These are phyloP conservation scores for Pseudochirops cupreus DNA, from an alignment of 2,797 vertebrate species.

Conservation along the genomic window DNA sequence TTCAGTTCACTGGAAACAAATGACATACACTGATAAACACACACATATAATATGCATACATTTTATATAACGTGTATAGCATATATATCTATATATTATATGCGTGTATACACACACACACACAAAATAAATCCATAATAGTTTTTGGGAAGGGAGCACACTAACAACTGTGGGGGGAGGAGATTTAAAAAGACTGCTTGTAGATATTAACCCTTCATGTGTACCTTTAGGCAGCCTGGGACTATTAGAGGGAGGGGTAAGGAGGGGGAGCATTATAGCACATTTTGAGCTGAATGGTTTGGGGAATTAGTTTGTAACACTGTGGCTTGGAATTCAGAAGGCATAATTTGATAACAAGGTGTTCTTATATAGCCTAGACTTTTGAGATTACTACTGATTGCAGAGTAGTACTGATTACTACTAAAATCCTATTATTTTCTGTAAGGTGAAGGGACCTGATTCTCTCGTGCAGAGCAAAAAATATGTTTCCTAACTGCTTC, in stretches of 20 bases:
- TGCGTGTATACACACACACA: neutral
- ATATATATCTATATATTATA: no score
- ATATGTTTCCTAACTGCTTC: neutral
- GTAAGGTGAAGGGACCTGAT: rapidly evolving
- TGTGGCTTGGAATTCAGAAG: slow-evolving; percentile 71
- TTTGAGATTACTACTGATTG: slow-evolving; percentile 71
- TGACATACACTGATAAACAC: neutral
- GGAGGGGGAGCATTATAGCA: neutral
- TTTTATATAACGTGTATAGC: no score
- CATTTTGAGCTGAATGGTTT: slow-evolving; percentile 69
- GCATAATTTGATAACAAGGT: slow-evolving; percentile 72
- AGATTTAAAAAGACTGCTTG: neutral
- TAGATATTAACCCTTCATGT: neutral
- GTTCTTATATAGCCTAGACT: slow-evolving; percentile 61
- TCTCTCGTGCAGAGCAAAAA: slow-evolving; percentile 17
- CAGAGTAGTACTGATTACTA: slow-evolving; percentile 12
- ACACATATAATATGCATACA: neutral
- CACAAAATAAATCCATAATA: neutral
- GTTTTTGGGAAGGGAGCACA: neutral
- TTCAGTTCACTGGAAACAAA: neutral
- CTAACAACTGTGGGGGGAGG: neutral
- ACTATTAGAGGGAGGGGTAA: neutral
- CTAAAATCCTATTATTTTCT: slow-evolving; percentile 58
- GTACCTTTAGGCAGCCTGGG: neutral
- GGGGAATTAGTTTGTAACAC: slow-evolving; percentile 64